Conservation (phyloP, 1,140 invertebrate species). For the Bombyx mandarina region DNA sequence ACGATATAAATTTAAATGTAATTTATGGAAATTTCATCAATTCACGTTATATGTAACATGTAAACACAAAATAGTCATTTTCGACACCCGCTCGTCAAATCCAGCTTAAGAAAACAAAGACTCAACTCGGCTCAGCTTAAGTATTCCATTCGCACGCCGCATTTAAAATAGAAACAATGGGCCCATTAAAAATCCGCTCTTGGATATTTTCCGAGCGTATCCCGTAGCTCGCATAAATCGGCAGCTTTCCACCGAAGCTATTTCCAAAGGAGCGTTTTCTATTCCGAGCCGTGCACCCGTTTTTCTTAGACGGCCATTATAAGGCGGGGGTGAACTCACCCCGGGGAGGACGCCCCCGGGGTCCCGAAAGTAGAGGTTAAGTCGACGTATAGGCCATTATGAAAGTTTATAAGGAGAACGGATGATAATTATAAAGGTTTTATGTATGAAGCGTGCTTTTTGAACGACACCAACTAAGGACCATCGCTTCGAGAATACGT, state of each 20-base stretch:
- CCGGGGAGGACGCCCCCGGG: constrained; percentile 18
- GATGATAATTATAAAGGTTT: constrained; percentile 68
- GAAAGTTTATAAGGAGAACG: constrained; percentile 70
- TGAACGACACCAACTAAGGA: constrained; percentile 44
- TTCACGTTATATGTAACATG: no score
- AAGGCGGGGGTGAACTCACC: constrained; percentile 39
- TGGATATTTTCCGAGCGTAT: constrained; percentile 62
- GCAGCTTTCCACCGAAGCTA: constrained; percentile 67
- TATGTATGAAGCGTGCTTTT: constrained; percentile 59
- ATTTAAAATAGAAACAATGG: constrained; percentile 70
- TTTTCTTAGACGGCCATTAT: constrained; percentile 67
- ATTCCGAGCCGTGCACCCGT: constrained; percentile 65
- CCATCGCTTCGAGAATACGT: neutral
- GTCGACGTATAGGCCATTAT: constrained; percentile 70
- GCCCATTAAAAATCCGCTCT: constrained; percentile 68
- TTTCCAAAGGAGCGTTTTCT: constrained; percentile 69
- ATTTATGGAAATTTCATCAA: no score
- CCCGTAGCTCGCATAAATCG: constrained; percentile 67
- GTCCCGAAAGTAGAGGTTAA: constrained; percentile 64
- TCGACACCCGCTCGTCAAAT: no score
- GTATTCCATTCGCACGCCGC: constrained; percentile 65
- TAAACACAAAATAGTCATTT: no score
- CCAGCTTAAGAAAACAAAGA: constrained; percentile 27
- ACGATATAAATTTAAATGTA: no score
- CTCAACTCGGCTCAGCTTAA: constrained; percentile 35